A percentile compares a stretch with the other conserved stretches of the same genome.
Evolutionary conservation across 2,797 vertebrate genomes (phyloP).

Genomic region (Epinephelus awoara): DNA sequence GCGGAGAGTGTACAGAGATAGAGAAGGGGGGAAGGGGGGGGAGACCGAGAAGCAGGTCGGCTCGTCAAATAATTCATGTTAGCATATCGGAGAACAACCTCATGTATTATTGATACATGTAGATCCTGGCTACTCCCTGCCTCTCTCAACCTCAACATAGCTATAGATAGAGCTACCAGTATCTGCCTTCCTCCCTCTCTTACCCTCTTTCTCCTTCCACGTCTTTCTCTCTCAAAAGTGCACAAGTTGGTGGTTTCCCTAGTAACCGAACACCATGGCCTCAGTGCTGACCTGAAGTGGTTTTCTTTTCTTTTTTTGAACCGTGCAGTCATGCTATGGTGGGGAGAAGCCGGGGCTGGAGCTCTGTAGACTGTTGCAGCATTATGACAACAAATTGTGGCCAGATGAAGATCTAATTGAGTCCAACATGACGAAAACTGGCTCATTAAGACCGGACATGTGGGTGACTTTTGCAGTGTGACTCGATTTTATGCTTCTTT

Average conservation of each 20-base stretch:
- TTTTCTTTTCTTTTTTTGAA: background rate
- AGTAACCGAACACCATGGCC: conserved; percentile 57
- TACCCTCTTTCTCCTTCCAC: background rate
- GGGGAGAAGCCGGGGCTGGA: conserved; percentile 3
- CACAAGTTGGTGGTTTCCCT: conserved; percentile 60
- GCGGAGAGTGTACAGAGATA: background rate
- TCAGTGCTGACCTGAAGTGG: conserved; percentile 50
- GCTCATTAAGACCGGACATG: background rate
- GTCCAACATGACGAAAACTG: rapidly evolving
- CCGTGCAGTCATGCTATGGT: conserved; percentile 2
- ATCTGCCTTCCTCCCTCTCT: background rate
- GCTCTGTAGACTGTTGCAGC: background rate
- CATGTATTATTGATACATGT: conserved; percentile 69
- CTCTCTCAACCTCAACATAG: conserved; percentile 26
- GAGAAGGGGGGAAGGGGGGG: background rate
- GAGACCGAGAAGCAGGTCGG: conserved; percentile 38
- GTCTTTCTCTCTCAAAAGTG: conserved; percentile 15
- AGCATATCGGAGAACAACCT: conserved; percentile 71
- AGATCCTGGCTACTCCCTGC: conserved; percentile 50
- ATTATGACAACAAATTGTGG: background rate
- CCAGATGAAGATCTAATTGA: background rate
- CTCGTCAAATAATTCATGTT: conserved; percentile 74
- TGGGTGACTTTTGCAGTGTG: background rate
- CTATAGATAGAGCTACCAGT: conserved; percentile 37
- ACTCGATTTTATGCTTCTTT: background rate